Base-by-base conservation (phyloP, 2,888 invertebrate genomes). In the Drosophila subquinaria region DNA sequence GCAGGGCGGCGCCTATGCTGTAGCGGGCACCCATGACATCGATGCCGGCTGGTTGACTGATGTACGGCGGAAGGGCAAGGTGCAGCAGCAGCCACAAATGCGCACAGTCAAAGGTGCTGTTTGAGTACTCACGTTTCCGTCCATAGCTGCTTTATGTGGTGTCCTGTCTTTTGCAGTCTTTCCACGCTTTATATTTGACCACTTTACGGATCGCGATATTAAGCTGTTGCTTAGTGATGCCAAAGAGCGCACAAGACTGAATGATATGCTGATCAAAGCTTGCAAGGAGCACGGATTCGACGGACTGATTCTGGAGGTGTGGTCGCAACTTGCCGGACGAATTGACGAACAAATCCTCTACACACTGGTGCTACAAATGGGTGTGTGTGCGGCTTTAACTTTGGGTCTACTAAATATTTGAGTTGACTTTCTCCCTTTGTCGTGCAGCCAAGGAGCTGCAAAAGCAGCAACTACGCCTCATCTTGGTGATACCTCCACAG, bases 291-390 rank as follows among this genome's bases (percentile, higher is more conserved):
- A 97, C 93, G 95, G 95, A 76, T 98, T 99, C 93, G 96, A 97
- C 93, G 99, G 99, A 0, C 95, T 97, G 40, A 97, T 98, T 0
- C 91, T 99, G 4, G 99, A 99, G 93, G 94, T 98, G 56, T 97
- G 98, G 95, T 96, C 97, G 17, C 97, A 97, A 93, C 94, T 97
- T 90, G 95, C 96, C 83, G 94, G 96, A 81, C 93, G 95, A 88
- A 93, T 94, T 1, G 93, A 94, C 76, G 93, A 94, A 74, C 92
- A 94, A 50, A 91, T 93, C 55, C 94, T 96, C 61, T 93, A 95
- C 55, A 94, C 94, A 73, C 93, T 96, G 81, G 94, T 97, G 45
- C 95, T 95, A 84, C 93, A 94, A 69, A 94, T 96, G 81, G 82
- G 91, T 91, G 61, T 11, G 65, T 57, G 33, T 9, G 5, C 3